These are phyloP conservation scores for Calameuta filiformis DNA, from an alignment of 2,888 invertebrate genomes.

Conservation along the genomic window DNA sequence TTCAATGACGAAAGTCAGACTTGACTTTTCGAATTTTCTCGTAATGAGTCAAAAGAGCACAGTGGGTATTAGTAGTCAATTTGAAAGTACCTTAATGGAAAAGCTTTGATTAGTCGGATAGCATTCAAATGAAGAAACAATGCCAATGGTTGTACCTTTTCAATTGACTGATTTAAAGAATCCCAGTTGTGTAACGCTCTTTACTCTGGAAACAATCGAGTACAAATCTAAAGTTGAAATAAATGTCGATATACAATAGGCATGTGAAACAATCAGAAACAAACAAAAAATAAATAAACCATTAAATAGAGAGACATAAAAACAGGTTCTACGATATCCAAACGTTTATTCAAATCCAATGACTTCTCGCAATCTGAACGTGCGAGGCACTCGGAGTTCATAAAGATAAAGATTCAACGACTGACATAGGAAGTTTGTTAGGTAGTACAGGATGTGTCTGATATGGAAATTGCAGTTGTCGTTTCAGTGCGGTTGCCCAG, in stretches of 20 bases:
- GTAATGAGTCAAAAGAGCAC: background rate
- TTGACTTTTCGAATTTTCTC: background rate
- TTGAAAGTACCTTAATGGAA: background rate
- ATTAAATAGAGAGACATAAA: background rate
- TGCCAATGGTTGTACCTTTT: background rate
- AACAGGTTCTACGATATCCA: background rate
- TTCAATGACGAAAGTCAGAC: background rate
- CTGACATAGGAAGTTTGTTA: background rate
- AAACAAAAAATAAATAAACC: background rate
- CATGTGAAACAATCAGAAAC: background rate
- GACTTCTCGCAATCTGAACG: background rate
- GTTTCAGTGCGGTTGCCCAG: constrained; percentile 60
- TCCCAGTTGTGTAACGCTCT: background rate
- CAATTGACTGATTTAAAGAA: background rate
- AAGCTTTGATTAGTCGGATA: background rate
- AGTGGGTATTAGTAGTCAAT: background rate
- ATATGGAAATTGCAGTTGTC: constrained; percentile 44
- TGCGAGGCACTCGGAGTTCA: background rate
- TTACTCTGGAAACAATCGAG: background rate
- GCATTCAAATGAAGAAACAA: background rate
- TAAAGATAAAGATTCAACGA: background rate
- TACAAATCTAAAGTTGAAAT: background rate
- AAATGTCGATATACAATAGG: background rate
- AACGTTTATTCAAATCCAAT: background rate
- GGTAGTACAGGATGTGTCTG: constrained; percentile 14